phyloP scores from a whole-genome alignment of 2,797 vertebrate species.

The Sebastes diploproa region DNA sequence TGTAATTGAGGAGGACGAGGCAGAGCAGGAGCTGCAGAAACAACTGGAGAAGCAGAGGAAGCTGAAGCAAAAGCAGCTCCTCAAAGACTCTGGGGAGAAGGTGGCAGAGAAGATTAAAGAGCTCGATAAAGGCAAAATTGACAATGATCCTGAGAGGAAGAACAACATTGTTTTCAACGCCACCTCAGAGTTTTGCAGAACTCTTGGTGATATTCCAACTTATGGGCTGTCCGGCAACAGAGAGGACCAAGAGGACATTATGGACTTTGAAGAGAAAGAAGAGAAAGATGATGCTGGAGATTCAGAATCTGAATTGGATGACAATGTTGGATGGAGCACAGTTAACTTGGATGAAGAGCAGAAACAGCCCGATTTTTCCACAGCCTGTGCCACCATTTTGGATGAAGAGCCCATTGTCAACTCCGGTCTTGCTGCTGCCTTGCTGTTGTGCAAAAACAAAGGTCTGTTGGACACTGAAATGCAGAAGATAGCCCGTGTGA shows the following conservation, averaged over 20 bases:
- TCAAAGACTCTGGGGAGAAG: slow-evolving; percentile 88
- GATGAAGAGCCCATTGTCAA: slow-evolving; percentile 96
- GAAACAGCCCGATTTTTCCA: slow-evolving; percentile 87
- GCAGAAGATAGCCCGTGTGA: slow-evolving; percentile 90
- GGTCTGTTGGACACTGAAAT: slow-evolving; percentile 92
- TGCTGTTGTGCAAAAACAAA: slow-evolving; percentile 93
- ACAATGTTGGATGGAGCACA: slow-evolving; percentile 92
- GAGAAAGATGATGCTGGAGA: slow-evolving; percentile 85
- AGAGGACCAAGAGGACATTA: slow-evolving; percentile 93
- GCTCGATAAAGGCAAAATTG: slow-evolving; percentile 54
- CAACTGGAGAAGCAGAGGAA: slow-evolving; percentile 92
- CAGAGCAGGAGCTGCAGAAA: slow-evolving; percentile 91
- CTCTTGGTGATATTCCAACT: slow-evolving; percentile 93
- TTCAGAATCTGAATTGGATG: slow-evolving; percentile 88
- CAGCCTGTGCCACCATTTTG: slow-evolving; percentile 91
- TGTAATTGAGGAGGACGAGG: slow-evolving; percentile 89
- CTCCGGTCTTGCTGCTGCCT: slow-evolving; percentile 88
- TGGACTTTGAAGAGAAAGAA: slow-evolving; percentile 91
- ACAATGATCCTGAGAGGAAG: slow-evolving; percentile 84
- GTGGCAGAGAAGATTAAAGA: slow-evolving; percentile 83
- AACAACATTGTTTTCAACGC: slow-evolving; percentile 93
- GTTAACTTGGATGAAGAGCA: slow-evolving; percentile 93
- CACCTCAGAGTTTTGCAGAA: slow-evolving; percentile 94
- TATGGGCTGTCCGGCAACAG: slow-evolving; percentile 93
- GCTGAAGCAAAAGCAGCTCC: slow-evolving; percentile 85